Conservation (phyloP, 1,140 invertebrate species). For the Bombus picipes region DNA sequence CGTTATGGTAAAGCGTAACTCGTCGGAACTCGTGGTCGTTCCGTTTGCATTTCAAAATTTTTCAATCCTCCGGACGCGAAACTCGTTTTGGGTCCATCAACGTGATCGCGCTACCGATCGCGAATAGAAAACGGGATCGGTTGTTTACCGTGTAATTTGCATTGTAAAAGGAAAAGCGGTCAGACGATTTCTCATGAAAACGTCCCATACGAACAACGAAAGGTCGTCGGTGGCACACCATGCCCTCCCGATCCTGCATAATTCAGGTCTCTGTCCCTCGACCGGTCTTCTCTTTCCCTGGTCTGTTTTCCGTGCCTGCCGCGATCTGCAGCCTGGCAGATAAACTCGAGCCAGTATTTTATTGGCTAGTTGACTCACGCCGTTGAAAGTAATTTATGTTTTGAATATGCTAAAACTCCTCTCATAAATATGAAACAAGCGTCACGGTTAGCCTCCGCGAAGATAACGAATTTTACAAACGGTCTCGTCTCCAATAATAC, state of each 20-base stretch:
- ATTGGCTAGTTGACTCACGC: constrained; percentile 77
- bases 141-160: constrained; percentile 67
- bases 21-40: neutral
- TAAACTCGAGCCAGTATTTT: constrained; percentile 77
- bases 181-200: constrained; percentile 57
- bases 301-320: neutral
- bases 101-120: neutral
- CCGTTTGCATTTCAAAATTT: constrained; percentile 27
- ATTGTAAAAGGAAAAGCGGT: constrained; percentile 63
- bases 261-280: constrained; percentile 58
- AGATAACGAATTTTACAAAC: constrained; percentile 79
- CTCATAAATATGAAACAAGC: constrained; percentile 78
- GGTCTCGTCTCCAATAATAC: constrained; percentile 46
- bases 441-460: constrained; percentile 52
- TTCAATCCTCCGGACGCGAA: constrained; percentile 33
- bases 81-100: constrained; percentile 29
- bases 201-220: constrained; percentile 16
- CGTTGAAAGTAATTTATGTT: constrained; percentile 78
- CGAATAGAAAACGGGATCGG: constrained; percentile 23
- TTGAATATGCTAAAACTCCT: constrained; percentile 78
- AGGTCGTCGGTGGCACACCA: constrained; percentile 21
- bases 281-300: neutral
- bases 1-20: too few relatives aligned
- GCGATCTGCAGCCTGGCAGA: constrained; percentile 59
- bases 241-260: constrained; percentile 64